Evolutionary conservation across 2,888 invertebrate species (phyloP), one percentile per base, ranked within the genome.

Genomic region (Eristalis arbustorum): DNA sequence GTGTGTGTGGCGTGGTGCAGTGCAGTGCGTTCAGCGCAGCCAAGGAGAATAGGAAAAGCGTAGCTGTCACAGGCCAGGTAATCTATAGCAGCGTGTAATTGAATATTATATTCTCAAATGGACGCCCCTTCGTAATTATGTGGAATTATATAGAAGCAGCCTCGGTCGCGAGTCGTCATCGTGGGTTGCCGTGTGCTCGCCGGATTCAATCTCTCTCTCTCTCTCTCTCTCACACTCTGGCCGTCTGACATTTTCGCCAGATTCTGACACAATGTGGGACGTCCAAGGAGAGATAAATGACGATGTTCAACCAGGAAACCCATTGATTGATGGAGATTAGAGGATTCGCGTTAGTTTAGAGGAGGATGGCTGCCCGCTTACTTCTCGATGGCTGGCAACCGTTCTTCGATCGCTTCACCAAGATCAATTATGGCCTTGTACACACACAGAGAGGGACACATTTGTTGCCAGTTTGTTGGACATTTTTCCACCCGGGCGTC

Each of bases 241-340:
- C 73, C 69, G 81, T 37, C 77, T 73, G 56, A 73, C 22, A 77
- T 69, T 85, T 83, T 87, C 72, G 75, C 83, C 62, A 49, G 40
- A 67, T 76, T 84, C 72, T 87, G 74, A 62, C 82, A 71, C 77
- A 83, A 83, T 79, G 83, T 87, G 83, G 83, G 83, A 75, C 79
- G 87, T 59, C 49, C 74, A 49, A 8, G 49, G 71, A 42, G 87
- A 87, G 87, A 87, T 87, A 87, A 87, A 87, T 87, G 87, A 79
- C 87, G 87, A 87, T 87, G 87, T 87, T 83, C 87, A 87, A 87
- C 87, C 87, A 87, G 87, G 87, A 87, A 87, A 87, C 71, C 72
- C 87, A 87, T 83, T 83, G 87, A 87, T 87, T 79, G 87, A 87
- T 87, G 83, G 78, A 87, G 87, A 83, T 87, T 75, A 87, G 83